Base-by-base conservation (phyloP, 1,140 invertebrate genomes). In the Drosophila erecta region DNA sequence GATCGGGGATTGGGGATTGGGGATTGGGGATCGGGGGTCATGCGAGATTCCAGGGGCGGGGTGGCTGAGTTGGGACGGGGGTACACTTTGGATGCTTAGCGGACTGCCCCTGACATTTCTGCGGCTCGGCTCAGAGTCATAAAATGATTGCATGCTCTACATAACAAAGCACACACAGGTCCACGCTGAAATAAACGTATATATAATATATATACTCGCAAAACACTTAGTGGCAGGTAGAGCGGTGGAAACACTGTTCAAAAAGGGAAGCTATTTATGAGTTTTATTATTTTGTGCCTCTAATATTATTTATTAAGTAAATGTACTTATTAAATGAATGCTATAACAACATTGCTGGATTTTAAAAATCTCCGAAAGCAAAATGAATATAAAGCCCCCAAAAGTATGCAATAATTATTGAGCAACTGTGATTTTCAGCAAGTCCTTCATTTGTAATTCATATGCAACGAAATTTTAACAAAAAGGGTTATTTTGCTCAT, bases 221-320 rank as follows among this genome's bases (percentile, higher is more conserved):
- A 85, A 86, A 86, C 83, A 86, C 81, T 86, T 86, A 86, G 81
- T 84, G 78, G 83, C 83, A 86, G 83, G 83, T 87, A 81, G 73
- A 75, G 78, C 58, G 27, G 76, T 59, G 61, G 56, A 62, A 61
- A 22, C 70, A 75, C 70, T 51, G 55, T n/a, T 15, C n/a, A 10
- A 72, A 59, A 71, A 8, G 2, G 5, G n/a, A 15, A 8, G 17
- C 2, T n/a, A 1, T 24, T 24, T 24, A 24, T 24, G 24, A 24
- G 17, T 17, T 17, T 17, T 17, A 17, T 17, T 1, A 17, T 0
- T 17, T 17, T 17, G 0, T 17, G 1, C 17, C 17, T 14, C 6
- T 46, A 14, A 4, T 22, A 6, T 12, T 44, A 22, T 6, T 4
- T 24, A 4, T 24, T 24, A 24, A 4, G 4, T 24, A 24, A 4